phyloP scores from a whole-genome alignment of 2,797 vertebrate genomes.

The Scleropages formosus region DNA sequence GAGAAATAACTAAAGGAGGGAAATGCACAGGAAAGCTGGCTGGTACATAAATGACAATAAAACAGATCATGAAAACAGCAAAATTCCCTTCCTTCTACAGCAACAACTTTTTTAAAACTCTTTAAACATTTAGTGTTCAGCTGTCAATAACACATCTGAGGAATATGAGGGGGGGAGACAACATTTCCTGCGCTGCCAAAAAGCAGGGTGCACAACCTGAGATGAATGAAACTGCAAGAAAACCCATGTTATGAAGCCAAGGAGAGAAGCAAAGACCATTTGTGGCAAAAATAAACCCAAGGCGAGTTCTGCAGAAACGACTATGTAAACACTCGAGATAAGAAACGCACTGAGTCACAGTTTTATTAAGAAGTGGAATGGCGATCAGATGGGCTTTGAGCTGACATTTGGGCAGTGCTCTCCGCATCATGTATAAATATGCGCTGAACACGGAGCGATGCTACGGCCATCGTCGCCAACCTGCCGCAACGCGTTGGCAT shows the following conservation, averaged over 20 bases:
- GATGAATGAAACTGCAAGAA: neutral
- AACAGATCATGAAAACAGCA: conserved; percentile 11
- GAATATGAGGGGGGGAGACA: neutral
- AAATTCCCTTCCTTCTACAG: conserved; percentile 4
- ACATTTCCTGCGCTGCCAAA: neutral
- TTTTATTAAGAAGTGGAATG: neutral
- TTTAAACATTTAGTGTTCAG: conserved; percentile 5
- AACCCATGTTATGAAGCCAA: neutral
- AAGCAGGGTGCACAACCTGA: neutral
- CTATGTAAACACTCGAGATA: neutral
- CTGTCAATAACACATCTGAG: neutral
- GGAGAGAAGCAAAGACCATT: neutral
- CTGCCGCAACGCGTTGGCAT: conserved; percentile 24
- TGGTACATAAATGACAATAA: neutral
- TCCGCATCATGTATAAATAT: neutral
- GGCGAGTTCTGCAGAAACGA: neutral
- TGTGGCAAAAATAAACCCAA: neutral
- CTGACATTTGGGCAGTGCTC: conserved; percentile 22
- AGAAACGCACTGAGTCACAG: neutral
- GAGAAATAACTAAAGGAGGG: conserved; percentile 1
- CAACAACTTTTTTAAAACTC: neutral
- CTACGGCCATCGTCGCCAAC: conserved; percentile 27
- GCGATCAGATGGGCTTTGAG: no score
- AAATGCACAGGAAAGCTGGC: neutral
- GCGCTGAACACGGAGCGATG: neutral